A percentile compares a stretch with the other conserved stretches of the same genome.
Conservation (phyloP, 2,113 vertebrate genomes). For the Archocentrus centrarchus region DNA sequence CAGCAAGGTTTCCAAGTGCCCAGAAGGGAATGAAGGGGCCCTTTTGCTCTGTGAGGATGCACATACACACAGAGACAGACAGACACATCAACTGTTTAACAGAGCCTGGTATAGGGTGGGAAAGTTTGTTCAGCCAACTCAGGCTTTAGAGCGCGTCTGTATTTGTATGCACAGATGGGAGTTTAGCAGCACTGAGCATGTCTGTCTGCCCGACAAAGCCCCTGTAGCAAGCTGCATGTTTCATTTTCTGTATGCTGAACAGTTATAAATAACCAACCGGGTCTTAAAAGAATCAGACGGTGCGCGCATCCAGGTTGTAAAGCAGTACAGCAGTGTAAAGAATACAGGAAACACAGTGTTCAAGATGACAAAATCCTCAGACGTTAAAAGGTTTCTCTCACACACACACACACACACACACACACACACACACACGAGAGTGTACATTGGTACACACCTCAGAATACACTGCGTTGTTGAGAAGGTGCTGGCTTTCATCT, state of each 20-base stretch:
- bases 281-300: neutral
- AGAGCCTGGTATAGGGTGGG: constrained; percentile 63
- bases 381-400: neutral
- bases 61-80: constrained; percentile 18
- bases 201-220: constrained; percentile 49
- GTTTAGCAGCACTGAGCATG: constrained; percentile 48
- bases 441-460: neutral
- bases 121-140: constrained; percentile 73
- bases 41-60: constrained; percentile 59
- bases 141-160: constrained; percentile 48
- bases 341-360: neutral
- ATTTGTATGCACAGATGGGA: constrained; percentile 65
- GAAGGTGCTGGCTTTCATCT: neutral
- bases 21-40: constrained; percentile 65
- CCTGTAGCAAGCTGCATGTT: constrained; percentile 24
- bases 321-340: neutral
- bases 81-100: constrained; percentile 55
- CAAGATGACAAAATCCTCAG: neutral
- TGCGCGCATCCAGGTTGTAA: neutral
- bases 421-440: neutral
- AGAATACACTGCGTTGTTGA: neutral
- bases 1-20: constrained; percentile 55
- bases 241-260: constrained; percentile 33
- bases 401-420: neutral
- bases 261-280: constrained; percentile 20